Conservation (phyloP, 2,113 vertebrate species). For the Urocitellus parryii region DNA sequence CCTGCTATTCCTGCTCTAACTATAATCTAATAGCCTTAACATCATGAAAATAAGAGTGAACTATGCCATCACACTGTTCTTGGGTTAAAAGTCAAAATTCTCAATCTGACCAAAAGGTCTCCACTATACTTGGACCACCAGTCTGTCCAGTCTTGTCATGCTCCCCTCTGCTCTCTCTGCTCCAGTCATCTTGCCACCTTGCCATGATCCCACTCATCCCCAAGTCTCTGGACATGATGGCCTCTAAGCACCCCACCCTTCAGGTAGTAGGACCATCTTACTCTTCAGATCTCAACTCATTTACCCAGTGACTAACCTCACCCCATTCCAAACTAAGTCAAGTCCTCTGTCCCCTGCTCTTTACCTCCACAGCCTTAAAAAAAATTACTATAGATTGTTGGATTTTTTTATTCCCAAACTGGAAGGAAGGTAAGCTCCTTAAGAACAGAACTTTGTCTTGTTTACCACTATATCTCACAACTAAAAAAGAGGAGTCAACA, state of each 20-base stretch:
- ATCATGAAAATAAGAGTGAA: slow-evolving; percentile 21
- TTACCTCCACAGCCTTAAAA: neutral
- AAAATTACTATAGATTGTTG: slow-evolving; percentile 20
- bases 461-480: slow-evolving; percentile 23
- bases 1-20: neutral
- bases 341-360: neutral
- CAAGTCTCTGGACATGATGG: neutral
- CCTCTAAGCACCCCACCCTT: neutral
- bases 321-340: slow-evolving; percentile 31
- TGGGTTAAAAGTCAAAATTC: slow-evolving; percentile 59
- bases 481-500: neutral
- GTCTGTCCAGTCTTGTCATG: neutral
- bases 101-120: neutral
- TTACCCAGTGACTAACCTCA: slow-evolving; percentile 35
- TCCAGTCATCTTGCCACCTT: neutral
- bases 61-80: slow-evolving; percentile 8
- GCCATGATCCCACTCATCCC: neutral
- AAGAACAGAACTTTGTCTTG: neutral
- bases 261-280: neutral
- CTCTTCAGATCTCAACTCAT: neutral
- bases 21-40: slow-evolving; percentile 32
- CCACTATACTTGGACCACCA: neutral
- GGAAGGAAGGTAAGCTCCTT: neutral
- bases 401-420: slow-evolving; percentile 20
- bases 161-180: slow-evolving; percentile 1